Percentiles rank a stretch among this genome's conserved stretches.
These are phyloP conservation scores for Corythornis cristatus DNA, from an alignment of 2,113 vertebrate genomes.

Conservation along the genomic window DNA sequence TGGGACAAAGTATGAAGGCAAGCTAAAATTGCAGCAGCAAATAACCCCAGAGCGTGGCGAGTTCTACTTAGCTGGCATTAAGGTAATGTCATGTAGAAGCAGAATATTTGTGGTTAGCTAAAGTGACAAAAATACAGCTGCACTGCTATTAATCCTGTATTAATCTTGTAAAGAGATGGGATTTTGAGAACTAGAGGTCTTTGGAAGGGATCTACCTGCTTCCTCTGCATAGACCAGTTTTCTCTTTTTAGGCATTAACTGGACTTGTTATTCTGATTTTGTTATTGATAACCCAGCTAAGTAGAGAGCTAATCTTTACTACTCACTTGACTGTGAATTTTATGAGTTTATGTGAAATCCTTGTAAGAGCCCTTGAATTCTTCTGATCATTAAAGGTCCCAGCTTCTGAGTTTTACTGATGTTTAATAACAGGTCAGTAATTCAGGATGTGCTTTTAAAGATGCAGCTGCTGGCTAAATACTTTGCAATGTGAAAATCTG, in stretches of 20 bases:
- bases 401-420: not conserved
- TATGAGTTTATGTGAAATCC: conserved; percentile 27
- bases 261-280: conserved; percentile 48
- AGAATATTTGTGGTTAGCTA: conserved; percentile 68
- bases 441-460: not conserved
- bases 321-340: conserved; percentile 11
- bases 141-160: conserved; percentile 65
- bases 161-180: conserved; percentile 70
- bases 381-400: not conserved
- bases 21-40: conserved; percentile 68
- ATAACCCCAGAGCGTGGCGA: conserved; percentile 48
- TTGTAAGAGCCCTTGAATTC: conserved; percentile 26
- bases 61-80: conserved; percentile 71
- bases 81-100: conserved; percentile 69
- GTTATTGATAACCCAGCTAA: not conserved
- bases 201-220: conserved; percentile 46
- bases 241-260: conserved; percentile 33
- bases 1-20: conserved; percentile 61
- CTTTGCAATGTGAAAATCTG: not conserved
- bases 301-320: not conserved
- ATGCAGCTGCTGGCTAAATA: not conserved
- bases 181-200: conserved; percentile 60
- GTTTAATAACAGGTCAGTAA: not conserved
- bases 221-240: conserved; percentile 46
- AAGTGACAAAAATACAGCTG: conserved; percentile 65